Evolutionary conservation across 2,888 invertebrate genomes (phyloP), one percentile per base, ranked within the genome.

Genomic region (Leuctra nigra): DNA sequence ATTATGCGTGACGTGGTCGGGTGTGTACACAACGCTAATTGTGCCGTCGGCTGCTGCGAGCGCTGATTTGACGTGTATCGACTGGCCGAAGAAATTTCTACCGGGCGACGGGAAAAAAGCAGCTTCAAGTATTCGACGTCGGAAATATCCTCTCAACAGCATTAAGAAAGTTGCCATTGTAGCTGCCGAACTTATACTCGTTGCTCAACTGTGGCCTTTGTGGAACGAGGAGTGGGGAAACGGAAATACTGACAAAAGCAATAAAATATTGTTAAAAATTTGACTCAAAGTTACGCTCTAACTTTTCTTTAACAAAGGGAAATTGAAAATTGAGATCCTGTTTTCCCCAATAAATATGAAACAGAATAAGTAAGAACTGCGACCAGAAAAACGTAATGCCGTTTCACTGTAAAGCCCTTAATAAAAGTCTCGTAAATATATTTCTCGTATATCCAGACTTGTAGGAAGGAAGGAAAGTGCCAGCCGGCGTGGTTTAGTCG

Each of bases 111-210:
- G 29, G 29, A 11, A 11, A 29, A 7, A 29, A 29, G 11, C 11
- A 29, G 29, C 11, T 29, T 6, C 6, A 29, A 29, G 29, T 29
- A 7, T 7, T 29, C 29, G 29, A 29, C 29, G 22, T 22, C 44
- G 22, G 23, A 20, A 44, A 44, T 23, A 22, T 44, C 44, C 23
- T 20, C 44, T 44, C 22, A 20, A 23, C 11, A n/a, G 44, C 44
- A n/a, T n/a, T 44, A 20, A 23, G n/a, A 44, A 44, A 44, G 44
- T 44, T 44, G 22, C 23, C 22, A 44, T 44, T 44, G 44, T n/a
- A n/a, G n/a, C n/a, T 44, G 23, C 22, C 18, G 22, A 44, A 44
- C 23, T 44, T 44, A 23, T n/a, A 20, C 23, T 20, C 22, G 23
- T n/a, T 22, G 22, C 44, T 29, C 7, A 7, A 29, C 11, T 7